Evolutionary conservation across 2,113 vertebrate species (phyloP), one percentile per base, ranked within the genome.

Genomic region (Oryzias celebensis): DNA sequence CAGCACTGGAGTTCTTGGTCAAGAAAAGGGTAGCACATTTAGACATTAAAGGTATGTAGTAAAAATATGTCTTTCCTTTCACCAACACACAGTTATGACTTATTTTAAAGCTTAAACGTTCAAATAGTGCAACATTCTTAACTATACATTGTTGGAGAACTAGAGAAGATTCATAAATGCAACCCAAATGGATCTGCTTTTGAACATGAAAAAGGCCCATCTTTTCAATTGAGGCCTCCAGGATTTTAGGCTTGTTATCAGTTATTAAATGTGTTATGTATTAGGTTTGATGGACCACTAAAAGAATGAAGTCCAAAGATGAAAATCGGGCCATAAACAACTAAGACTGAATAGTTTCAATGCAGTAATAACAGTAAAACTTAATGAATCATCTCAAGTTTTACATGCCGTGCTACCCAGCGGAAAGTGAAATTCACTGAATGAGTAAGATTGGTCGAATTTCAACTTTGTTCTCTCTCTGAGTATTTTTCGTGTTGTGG

Each of bases 11-110:
- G 63, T 92, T 97, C 86, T 90, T 99, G 52, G 91, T 92, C 4
- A 91, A 89, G 62, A 93, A 88, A 52, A 92, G 86, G 52, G 89
- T 99, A 73, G 91, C 92, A 4, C 97, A 99, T 45, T 93, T 96
- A 28, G 97, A 99, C 43, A 90, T 99, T 55, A 99, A 99, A 94
- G 96, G 97, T 98, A 84, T 52, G 64, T 53, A 28, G 54, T 2
- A 58, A 1, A n/a, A 8, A 15, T 44, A 3, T 14, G 0, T 0
- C 2, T 50, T 52, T 54, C 4, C 18, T 46, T 4, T 17, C 14
- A 50, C 4, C 22, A 26, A 12, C n/a, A 48, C 12, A 12, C n/a
- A 48, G 12, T 18, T 18, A 12, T 0, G 15, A 31, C 3, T 7
- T 36, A 53, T 12, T 46, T 52, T 31, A 17, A 57, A 16, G 12